Evolutionary conservation across 2,797 vertebrate genomes (phyloP), one percentile per base, ranked within the genome.

Genomic region (Australoheros facetus): DNA sequence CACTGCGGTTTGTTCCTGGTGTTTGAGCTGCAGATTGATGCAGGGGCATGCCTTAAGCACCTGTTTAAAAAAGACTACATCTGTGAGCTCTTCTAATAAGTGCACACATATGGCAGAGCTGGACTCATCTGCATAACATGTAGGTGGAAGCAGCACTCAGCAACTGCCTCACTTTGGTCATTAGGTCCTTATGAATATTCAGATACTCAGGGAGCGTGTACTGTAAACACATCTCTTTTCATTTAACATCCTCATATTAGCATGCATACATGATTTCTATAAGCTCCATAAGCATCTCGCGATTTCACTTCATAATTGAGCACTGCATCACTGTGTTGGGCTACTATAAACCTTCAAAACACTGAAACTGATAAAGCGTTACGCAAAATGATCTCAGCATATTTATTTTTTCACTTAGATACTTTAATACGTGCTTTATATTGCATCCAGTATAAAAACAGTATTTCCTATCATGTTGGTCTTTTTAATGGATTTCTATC

Each of bases 181-280:
- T 90, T 91, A 89, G 90, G 83, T 87, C 79, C 77, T 88, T 76
- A 89, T 93, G 87, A 89, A 92, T 91, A 91, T 91, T 85, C 53
- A 78, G 69, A 82, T 48, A 1, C 13, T 0, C 37, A 57, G 51
- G 39, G 53, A 58, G 28, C 62, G 28, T 19, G 53, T 26, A 73
- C 56, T 42, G 75, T 71, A 78, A 89, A 80, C 45, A 60, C 19
- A n/a, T 71, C 32, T 76, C 56, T 16, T 34, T 71, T 73, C 39
- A 26, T 23, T 56, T 74, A 66, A 48, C 62, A 48, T 12, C 9
- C 42, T 13, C 23, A 66, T 66, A 71, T 76, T 66, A 51, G 72
- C 51, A 54, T 13, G 21, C 73, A 60, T 37, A 14, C 19, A 54
- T 16, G 39, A 19, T 19, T 14, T 26, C 51, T 11, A 17, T 45